Percentiles rank a stretch among this genome's conserved stretches.
Conservation (phyloP, 2,113 vertebrate genomes). For the Natator depressus region DNA sequence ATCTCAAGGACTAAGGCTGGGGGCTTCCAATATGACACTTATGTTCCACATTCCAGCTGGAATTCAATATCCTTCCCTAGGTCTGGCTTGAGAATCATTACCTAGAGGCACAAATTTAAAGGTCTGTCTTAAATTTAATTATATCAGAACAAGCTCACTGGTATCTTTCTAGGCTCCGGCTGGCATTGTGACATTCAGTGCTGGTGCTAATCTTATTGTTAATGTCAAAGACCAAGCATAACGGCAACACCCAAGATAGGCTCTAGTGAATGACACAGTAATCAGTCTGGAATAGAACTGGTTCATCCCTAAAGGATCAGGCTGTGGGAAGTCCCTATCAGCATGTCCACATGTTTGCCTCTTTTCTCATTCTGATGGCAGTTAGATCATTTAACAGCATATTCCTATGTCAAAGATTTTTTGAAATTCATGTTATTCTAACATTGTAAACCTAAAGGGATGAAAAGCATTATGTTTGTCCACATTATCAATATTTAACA, state of each 20-base stretch:
- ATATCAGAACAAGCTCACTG: background rate
- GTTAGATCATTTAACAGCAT: constrained; percentile 63
- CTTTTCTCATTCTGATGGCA: constrained; percentile 64
- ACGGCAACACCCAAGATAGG: constrained; percentile 76
- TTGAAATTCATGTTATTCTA: constrained; percentile 72
- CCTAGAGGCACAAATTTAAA: constrained; percentile 43
- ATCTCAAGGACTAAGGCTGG: background rate
- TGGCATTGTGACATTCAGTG: constrained; percentile 66
- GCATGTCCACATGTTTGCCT: constrained; percentile 69
- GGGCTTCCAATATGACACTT: background rate
- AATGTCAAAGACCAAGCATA: constrained; percentile 73
- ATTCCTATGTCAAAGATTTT: constrained; percentile 54
- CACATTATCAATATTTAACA: constrained; percentile 28
- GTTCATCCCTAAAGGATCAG: constrained; percentile 75
- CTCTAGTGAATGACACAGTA: constrained; percentile 76
- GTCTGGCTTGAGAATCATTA: constrained; percentile 6
- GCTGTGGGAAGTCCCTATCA: constrained; percentile 68
- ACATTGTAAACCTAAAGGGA: constrained; percentile 39
- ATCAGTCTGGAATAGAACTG: constrained; percentile 73
- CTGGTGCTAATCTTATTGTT: constrained; percentile 78
- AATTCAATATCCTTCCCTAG: background rate
- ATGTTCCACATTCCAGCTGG: background rate
- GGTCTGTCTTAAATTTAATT: constrained; percentile 65
- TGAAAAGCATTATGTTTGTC: constrained; percentile 30
- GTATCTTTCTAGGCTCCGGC: constrained; percentile 46